Percentiles rank a stretch among this genome's conserved stretches.
Conservation (phyloP, 2,113 vertebrate genomes). For the Leptodactylus fuscus region DNA sequence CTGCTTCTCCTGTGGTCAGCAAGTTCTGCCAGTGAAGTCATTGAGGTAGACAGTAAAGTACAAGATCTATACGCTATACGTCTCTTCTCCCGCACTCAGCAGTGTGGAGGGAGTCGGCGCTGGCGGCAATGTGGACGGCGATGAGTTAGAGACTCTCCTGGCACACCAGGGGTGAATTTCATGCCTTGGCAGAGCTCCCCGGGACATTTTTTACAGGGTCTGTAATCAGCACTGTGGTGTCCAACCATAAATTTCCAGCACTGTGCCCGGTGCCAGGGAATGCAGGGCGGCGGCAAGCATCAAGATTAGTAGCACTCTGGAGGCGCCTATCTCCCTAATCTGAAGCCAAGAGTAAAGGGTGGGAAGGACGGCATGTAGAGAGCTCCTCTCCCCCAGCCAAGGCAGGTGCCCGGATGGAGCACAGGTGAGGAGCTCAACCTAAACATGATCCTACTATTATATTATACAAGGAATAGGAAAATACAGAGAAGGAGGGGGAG, state of each 20-base stretch:
- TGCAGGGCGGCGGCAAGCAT: conserved; percentile 33
- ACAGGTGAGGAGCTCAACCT: conserved; percentile 2
- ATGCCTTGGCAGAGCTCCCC: conserved; percentile 20
- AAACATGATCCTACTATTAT: neutral
- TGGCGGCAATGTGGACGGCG: neutral
- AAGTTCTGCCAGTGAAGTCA: neutral
- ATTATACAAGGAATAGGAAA: neutral
- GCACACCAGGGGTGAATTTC: conserved; percentile 18
- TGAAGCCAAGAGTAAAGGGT: conserved; percentile 1
- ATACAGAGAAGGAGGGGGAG: neutral
- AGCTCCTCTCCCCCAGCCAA: neutral
- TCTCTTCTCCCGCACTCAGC: neutral
- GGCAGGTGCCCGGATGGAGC: conserved; percentile 7
- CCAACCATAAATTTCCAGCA: conserved; percentile 41
- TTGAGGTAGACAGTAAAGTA: neutral
- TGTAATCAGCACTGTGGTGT: conserved; percentile 46
- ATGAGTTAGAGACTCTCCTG: conserved; percentile 18
- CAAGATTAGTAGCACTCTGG: conserved; percentile 36
- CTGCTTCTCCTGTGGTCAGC: neutral
- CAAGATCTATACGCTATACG: neutral
- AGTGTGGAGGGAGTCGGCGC: neutral
- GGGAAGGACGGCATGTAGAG: neutral
- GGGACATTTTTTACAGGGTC: conserved; percentile 34
- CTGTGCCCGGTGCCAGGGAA: conserved; percentile 37
- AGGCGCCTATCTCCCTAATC: conserved; percentile 13